Base-by-base conservation (phyloP, 1,140 invertebrate species). In the Parasteatoda tepidariorum region DNA sequence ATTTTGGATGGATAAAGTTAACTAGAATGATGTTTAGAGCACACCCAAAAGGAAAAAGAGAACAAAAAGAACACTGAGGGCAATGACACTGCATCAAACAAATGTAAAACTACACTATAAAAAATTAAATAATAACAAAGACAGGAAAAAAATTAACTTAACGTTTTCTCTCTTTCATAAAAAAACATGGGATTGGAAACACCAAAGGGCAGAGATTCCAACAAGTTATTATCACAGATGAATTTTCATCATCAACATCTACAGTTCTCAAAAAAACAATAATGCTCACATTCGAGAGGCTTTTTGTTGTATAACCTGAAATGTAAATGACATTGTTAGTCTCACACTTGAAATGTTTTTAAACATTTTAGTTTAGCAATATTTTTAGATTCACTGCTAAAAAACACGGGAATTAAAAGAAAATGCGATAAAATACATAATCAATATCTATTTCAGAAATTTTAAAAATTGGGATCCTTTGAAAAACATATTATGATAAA, bases 271-370 rank as follows among this genome's bases (percentile, higher is more conserved):
- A 62, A 62, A 48, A 64, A 38, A 82, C 68, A 24, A 13, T 33
- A 83, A 57, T 84, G 59, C 54, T 89, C 86, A 96, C 94, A 97
- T 96, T 87, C 95, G 91, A 87, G 95, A 95, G 85, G 95, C 95
- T 90, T 96, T 96, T 89, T 96, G 94, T 83, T 89, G 88, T 81
- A 89, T 87, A 54, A 88, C 88, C 88, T 89, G 84, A 66, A 86
- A 86, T 74, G 54, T 34, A 33, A 71, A 79, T 2, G 38, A 83
- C 48, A 59, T 18, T n/a, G n/a, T n/a, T n/a, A n/a, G n/a, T n/a
- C n/a, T n/a, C n/a, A n/a, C n/a, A n/a, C n/a, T n/a, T n/a, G n/a
- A n/a, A n/a, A n/a, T n/a, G n/a, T n/a, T n/a, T n/a, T n/a, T n/a
- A n/a, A n/a, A n/a, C n/a, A n/a, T n/a, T n/a, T n/a, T n/a, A n/a